phyloP scores from a whole-genome alignment of 2,797 vertebrate species.

The Enteromius viviparus region DNA sequence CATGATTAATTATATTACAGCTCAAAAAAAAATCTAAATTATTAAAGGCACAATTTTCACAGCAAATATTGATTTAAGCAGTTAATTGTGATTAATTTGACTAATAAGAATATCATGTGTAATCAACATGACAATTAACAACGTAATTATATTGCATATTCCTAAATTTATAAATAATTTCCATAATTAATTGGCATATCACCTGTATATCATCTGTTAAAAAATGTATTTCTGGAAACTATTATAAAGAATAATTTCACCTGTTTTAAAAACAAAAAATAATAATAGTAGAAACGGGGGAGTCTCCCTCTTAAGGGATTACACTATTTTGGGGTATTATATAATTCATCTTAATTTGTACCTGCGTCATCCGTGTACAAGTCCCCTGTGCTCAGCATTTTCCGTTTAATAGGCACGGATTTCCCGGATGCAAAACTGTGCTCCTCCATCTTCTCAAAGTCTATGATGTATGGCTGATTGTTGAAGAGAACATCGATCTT shows the following conservation, averaged over 20 bases:
- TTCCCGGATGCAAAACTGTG: conserved; percentile 64
- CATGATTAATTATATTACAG: no score
- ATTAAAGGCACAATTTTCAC: not conserved
- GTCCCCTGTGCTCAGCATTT: conserved; percentile 48
- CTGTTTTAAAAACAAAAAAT: not conserved
- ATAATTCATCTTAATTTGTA: conserved; percentile 55
- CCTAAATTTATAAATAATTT: not conserved
- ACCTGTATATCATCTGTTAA: not conserved
- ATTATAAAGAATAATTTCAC: not conserved
- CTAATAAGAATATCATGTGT: not conserved
- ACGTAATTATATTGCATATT: not conserved
- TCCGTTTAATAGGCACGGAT: conserved; percentile 71
- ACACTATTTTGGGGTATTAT: not conserved
- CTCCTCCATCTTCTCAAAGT: conserved; percentile 82
- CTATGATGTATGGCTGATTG: conserved; percentile 72
- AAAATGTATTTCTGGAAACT: not conserved
- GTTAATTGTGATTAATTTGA: not conserved
- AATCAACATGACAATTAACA: not conserved
- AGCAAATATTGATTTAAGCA: not conserved
- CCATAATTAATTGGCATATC: not conserved
- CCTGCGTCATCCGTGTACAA: conserved; percentile 63
- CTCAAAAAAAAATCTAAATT: not conserved
- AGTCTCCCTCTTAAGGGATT: not conserved
- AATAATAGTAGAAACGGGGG: not conserved
- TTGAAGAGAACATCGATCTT: conserved; percentile 74